Percentiles rank a stretch among this genome's conserved stretches.
These are phyloP conservation scores for Malacoctenus gilli DNA, from an alignment of 2,797 vertebrate genomes.

Conservation along the genomic window DNA sequence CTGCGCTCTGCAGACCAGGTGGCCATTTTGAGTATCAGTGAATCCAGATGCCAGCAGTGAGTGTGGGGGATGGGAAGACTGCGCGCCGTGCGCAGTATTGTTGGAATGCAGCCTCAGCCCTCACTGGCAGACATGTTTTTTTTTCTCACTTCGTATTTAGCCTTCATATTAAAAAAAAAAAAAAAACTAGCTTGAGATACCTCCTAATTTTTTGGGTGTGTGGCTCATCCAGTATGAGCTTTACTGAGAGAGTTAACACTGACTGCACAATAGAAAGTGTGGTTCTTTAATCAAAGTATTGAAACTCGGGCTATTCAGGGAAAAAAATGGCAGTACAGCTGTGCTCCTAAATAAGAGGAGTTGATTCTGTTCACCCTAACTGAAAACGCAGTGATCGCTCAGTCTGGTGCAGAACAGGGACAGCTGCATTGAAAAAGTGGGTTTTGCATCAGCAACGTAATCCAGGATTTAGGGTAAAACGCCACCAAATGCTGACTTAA, in stretches of 20 bases:
- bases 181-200: too few species aligned
- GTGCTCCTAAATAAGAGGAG: too few species aligned
- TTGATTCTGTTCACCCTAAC: too few species aligned
- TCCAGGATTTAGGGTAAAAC: too few species aligned
- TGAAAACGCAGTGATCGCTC: too few species aligned
- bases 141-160: conserved; percentile 28
- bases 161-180: conserved; percentile 9
- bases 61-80: conserved; percentile 62
- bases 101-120: conserved; percentile 66
- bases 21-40: conserved; percentile 81
- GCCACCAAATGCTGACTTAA: too few species aligned
- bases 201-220: neutral
- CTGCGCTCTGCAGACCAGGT: conserved; percentile 67
- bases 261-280: conserved; percentile 7
- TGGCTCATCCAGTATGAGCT: conserved; percentile 7
- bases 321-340: conserved; percentile 9
- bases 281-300: conserved; percentile 5
- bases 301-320: conserved; percentile 8
- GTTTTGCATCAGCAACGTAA: too few species aligned
- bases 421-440: too few species aligned
- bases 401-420: too few species aligned
- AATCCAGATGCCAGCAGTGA: conserved; percentile 69
- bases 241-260: conserved; percentile 18
- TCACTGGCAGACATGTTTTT: conserved; percentile 43
- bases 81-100: conserved; percentile 62